These are phyloP conservation scores for Thamnophis sirtalis DNA, from an alignment of 2,113 vertebrate genomes.

Conservation along the genomic window DNA sequence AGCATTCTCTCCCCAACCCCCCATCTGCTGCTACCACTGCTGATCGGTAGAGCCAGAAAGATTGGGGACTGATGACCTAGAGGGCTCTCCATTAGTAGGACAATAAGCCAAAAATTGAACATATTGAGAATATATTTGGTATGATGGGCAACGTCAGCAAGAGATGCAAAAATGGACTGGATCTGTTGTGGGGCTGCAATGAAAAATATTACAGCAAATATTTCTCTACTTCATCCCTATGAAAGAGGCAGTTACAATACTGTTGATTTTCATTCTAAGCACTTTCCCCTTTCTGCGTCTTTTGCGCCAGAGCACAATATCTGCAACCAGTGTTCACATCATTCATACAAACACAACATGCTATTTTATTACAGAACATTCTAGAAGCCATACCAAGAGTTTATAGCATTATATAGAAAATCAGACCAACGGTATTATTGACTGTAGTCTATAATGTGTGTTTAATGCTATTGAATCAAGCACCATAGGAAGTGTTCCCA, in stretches of 20 bases:
- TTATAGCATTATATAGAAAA: background rate
- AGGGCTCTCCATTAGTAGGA: background rate
- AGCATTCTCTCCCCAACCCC: background rate
- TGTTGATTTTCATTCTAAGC: background rate
- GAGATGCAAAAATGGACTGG: background rate
- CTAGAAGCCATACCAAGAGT: background rate
- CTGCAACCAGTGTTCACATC: background rate
- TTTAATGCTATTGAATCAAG: background rate
- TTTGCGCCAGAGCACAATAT: background rate
- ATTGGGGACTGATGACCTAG: background rate
- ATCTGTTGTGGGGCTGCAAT: background rate
- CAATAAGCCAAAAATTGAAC: background rate
- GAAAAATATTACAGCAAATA: background rate
- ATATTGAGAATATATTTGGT: background rate
- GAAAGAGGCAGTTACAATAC: background rate
- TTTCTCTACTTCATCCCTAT: background rate
- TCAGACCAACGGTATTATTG: background rate
- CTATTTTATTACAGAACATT: background rate
- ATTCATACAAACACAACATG: background rate
- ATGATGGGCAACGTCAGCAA: background rate
- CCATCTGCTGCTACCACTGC: background rate
- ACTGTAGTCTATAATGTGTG: background rate
- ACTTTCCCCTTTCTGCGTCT: background rate
- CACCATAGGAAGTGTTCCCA: background rate
- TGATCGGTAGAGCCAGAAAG: background rate